Conservation (phyloP, 1,140 invertebrate genomes). For the Drosophila pseudoananassae region DNA sequence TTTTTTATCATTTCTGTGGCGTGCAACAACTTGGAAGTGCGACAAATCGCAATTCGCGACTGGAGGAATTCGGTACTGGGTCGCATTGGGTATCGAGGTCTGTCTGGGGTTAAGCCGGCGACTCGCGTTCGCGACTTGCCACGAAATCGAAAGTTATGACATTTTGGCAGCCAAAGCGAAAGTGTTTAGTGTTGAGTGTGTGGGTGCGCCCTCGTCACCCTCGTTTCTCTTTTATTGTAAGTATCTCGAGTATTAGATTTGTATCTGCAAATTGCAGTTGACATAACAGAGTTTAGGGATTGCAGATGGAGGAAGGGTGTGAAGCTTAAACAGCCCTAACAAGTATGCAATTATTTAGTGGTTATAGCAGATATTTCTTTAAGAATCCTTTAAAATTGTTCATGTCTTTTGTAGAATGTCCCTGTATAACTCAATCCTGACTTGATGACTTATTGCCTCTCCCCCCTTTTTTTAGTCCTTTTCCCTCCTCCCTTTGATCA, state of each 20-base stretch:
- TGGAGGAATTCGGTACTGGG: slow-evolving; percentile 30
- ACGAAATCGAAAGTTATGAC: slow-evolving; percentile 77
- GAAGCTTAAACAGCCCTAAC: background rate
- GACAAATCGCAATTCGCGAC: slow-evolving; percentile 27
- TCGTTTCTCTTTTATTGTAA: background rate
- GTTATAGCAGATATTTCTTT: no score
- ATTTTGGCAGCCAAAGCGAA: slow-evolving; percentile 67
- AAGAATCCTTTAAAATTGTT: no score
- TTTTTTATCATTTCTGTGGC: slow-evolving; percentile 45
- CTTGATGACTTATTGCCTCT: slow-evolving; percentile 22
- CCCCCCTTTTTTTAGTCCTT: background rate
- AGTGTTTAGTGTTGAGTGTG: slow-evolving; percentile 43
- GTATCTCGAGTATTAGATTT: slow-evolving; percentile 28
- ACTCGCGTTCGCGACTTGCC: slow-evolving; percentile 15
- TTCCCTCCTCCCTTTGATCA: slow-evolving; percentile 13
- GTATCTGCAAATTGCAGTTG: slow-evolving; percentile 67
- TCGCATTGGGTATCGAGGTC: slow-evolving; percentile 27
- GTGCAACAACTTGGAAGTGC: slow-evolving; percentile 64
- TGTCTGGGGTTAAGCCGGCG: slow-evolving; percentile 25
- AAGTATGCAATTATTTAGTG: background rate
- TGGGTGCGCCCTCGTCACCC: slow-evolving; percentile 15
- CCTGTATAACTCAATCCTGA: background rate
- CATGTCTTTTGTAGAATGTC: no score
- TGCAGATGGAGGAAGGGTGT: background rate
- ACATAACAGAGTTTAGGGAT: slow-evolving; percentile 12